Percentiles rank a stretch among this genome's conserved stretches.
Evolutionary conservation across 35 echinoderm and acorn worm species (phyloP).

Genomic region (Lytechinus pictus): DNA sequence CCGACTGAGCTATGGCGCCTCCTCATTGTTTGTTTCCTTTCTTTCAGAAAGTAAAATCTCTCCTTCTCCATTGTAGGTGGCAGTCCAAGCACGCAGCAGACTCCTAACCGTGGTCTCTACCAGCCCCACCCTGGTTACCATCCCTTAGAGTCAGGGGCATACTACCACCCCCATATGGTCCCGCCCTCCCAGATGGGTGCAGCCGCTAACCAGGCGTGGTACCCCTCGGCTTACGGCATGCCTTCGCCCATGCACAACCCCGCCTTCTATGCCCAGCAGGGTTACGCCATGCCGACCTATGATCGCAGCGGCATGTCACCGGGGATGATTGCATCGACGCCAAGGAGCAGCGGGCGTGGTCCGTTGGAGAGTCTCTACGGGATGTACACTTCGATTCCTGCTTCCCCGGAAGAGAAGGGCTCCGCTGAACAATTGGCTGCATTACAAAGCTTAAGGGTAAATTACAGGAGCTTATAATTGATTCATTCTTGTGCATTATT

Average conservation of each 20-base stretch:
- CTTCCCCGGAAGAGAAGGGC: conserved; percentile 18
- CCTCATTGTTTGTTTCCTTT: background rate
- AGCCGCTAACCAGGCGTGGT: background rate
- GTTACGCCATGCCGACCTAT: background rate
- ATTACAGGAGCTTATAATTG: background rate
- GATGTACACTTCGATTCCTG: conserved; percentile 26
- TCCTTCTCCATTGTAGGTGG: conserved; percentile 6
- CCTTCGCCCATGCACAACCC: conserved; percentile 29
- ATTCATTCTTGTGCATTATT: no score
- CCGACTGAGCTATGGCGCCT: no score
- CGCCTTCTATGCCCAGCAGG: conserved; percentile 28
- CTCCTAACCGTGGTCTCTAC: background rate
- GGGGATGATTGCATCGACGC: conserved; percentile 9
- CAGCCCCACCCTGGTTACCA: conserved; percentile 21
- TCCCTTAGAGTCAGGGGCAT: background rate
- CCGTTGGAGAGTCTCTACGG: conserved; percentile 39
- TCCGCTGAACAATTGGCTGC: background rate
- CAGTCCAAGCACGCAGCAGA: conserved; percentile 22
- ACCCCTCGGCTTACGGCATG: conserved; percentile 41
- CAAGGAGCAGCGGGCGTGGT: background rate
- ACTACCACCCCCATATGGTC: conserved; percentile 46
- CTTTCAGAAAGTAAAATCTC: background rate
- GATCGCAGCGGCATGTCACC: background rate
- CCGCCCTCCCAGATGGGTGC: background rate
- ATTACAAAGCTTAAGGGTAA: conserved; percentile 23